Evolutionary conservation across 1,140 invertebrate genomes (phyloP), one percentile per base, ranked within the genome.

Genomic region (Chlorops oryzae): DNA sequence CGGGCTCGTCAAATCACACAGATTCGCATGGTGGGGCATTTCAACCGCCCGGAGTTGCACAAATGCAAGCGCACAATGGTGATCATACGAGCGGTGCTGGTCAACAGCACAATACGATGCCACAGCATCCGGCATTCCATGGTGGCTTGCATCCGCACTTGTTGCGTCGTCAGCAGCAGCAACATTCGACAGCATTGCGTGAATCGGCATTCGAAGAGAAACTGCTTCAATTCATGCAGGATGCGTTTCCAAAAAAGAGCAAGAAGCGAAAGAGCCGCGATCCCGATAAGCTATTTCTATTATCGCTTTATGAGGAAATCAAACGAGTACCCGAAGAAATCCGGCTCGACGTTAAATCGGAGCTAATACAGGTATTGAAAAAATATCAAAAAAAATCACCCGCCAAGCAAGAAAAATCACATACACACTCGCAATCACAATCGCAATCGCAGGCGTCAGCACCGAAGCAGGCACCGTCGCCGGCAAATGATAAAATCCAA

Each of bases 211-310:
- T 70, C 28, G 66, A 70, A 46, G 66, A 70, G 25, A 70, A 70
- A 42, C 54, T 70, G 18, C 38, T 70, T 38, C 66, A 70, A 47
- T 66, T 70, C 20, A 70, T 70, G 66, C 66, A 69, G 41, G 66
- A 70, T 47, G 66, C 66, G 13, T 70, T 70, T 51, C 66, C 66
- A n/a, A 70, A 70, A 17, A 69, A 62, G 21, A 66, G 60, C 50
- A 70, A 67, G 61, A 70, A 70, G 47, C 58, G 66, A 7, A 70
- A 70, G 44, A 62, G 61, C 15, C 61, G 66, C 1, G 66, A 70
- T 59, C 66, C 66, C 1, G 66, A 70, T 24, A 70, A 60, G 44
- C 55, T 70, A 0, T 70, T 70, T 28, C 48, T 70, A 1, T 51
- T 70, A 1, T 70, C 66, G 3, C 54, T 70, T 0, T 70, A 67